phyloP scores from a whole-genome alignment of 2,888 invertebrate genomes.

The Pedicia rivosa region DNA sequence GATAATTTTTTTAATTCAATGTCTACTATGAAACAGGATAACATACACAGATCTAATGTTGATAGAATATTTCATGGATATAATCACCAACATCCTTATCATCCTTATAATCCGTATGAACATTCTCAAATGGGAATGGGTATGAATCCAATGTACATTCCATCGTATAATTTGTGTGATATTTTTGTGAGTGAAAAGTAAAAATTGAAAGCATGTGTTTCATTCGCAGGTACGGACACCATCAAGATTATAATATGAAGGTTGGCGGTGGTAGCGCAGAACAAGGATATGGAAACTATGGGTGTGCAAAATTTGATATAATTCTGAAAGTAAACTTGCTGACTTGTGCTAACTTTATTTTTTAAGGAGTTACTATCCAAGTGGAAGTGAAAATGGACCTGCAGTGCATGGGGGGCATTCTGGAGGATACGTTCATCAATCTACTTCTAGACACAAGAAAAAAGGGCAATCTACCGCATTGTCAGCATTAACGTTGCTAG shows the following conservation, averaged over 20 bases:
- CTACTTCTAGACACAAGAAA: conserved; percentile 8
- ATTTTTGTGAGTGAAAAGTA: not conserved
- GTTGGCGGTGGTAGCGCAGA: conserved; percentile 8
- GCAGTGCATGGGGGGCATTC: too few species aligned
- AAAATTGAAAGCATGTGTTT: not conserved
- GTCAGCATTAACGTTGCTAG: conserved; percentile 63
- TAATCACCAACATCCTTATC: conserved; percentile 4
- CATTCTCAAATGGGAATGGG: too few species aligned
- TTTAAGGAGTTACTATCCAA: conserved; percentile 3
- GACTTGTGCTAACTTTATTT: conserved; percentile 8
- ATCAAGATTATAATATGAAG: conserved; percentile 10
- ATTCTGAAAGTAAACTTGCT: conserved; percentile 1
- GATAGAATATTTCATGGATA: conserved; percentile 9
- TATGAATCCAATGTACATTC: not conserved
- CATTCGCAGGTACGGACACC: conserved; percentile 7
- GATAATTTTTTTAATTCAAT: too few species aligned
- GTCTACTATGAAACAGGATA: too few species aligned
- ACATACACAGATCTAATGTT: not conserved
- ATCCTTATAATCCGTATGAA: conserved; percentile 5
- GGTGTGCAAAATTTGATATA: conserved; percentile 6
- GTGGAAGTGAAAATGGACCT: conserved; percentile 2
- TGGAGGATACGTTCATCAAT: conserved; percentile 8
- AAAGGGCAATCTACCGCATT: conserved; percentile 39
- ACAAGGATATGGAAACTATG: conserved; percentile 10
- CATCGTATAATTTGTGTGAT: not conserved